A percentile compares a stretch with the other conserved stretches of the same genome.
These are phyloP conservation scores for Dicyrtoma fusca DNA, from an alignment of 2,888 invertebrate species.

Conservation along the genomic window DNA sequence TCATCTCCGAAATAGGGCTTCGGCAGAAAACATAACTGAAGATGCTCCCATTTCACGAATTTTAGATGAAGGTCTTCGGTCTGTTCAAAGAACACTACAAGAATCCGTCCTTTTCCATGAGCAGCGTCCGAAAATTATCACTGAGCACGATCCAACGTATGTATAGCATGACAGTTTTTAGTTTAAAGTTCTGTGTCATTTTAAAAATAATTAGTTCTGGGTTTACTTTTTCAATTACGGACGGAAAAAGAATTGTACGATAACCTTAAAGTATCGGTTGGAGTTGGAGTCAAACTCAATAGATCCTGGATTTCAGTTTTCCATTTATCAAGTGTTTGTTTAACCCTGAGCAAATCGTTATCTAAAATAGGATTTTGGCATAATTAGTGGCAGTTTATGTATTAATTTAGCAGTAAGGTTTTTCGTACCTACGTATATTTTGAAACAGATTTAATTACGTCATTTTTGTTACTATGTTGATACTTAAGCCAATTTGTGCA, in stretches of 20 bases:
- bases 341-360: no score
- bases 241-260: background rate
- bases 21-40: slow-evolving; percentile 51
- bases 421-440: no score
- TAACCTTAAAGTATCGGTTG: background rate
- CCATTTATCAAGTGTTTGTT: no score
- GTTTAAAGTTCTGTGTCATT: background rate
- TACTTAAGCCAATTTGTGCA: no score
- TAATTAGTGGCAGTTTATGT: no score
- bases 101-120: slow-evolving; percentile 54
- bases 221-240: background rate
- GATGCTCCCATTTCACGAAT: slow-evolving; percentile 53
- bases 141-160: slow-evolving; percentile 54
- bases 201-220: no score
- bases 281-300: no score
- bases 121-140: slow-evolving; percentile 53
- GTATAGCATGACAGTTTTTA: slow-evolving; percentile 36
- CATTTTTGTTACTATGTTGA: no score
- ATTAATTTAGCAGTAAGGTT: no score
- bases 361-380: no score
- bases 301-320: no score
- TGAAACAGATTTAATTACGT: no score
- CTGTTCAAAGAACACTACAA: slow-evolving; percentile 50
- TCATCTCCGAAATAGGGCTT: slow-evolving; percentile 46
- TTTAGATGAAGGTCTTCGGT: slow-evolving; percentile 54